phyloP scores from a whole-genome alignment of 2,888 invertebrate species.

The Mylabris sibirica region DNA sequence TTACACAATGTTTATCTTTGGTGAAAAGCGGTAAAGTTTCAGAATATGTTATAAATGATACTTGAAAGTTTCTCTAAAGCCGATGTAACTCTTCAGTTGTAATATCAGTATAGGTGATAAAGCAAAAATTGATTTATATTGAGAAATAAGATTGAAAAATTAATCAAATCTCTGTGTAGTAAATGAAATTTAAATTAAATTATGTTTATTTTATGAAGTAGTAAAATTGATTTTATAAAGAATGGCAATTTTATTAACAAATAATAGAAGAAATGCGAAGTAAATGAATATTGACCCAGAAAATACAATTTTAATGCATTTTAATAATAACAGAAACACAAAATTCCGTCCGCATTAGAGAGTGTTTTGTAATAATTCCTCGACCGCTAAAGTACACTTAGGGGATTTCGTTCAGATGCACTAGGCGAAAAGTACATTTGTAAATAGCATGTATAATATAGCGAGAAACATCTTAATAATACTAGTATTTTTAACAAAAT shows the following conservation, averaged over 20 bases:
- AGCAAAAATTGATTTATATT: not conserved
- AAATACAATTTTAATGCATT: not conserved
- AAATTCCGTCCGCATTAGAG: not conserved
- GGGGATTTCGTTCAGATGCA: not conserved
- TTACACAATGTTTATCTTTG: constrained; percentile 9
- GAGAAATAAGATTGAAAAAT: not conserved
- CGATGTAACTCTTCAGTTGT: not conserved
- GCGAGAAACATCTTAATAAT: not conserved
- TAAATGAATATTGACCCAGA: not conserved
- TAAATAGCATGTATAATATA: not conserved
- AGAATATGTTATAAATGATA: constrained; percentile 6
- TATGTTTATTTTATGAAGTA: not conserved
- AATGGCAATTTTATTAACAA: not conserved
- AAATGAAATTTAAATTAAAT: not conserved
- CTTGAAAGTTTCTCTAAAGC: not conserved
- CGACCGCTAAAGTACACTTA: not conserved
- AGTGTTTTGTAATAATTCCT: constrained; percentile 1
- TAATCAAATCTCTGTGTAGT: not conserved
- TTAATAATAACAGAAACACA: not conserved
- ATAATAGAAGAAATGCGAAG: not conserved
- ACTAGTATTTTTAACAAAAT: not conserved
- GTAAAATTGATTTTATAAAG: not conserved
- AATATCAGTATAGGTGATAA: not conserved
- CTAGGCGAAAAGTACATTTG: not conserved
- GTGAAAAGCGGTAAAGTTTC: constrained; percentile 1